Conservation (phyloP, 2,888 invertebrate genomes). For the Malacosoma neustria region DNA sequence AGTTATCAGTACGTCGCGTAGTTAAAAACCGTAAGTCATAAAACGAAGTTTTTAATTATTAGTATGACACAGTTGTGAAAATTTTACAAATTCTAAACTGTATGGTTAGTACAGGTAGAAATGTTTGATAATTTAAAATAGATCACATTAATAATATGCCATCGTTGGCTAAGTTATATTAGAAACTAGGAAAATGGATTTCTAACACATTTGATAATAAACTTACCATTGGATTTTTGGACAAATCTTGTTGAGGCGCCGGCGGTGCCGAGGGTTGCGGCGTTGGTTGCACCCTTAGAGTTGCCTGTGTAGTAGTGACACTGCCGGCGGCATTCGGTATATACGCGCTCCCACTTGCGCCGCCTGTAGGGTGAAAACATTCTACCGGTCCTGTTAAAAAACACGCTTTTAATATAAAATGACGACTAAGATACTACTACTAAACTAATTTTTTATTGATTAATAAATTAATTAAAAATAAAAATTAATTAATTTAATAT, state of each 20-base stretch:
- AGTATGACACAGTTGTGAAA: too few species aligned
- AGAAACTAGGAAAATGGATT: too few species aligned
- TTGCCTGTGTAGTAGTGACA: slow-evolving; percentile 40
- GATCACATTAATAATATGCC: too few species aligned
- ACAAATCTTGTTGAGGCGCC: slow-evolving; percentile 56
- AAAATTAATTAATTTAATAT: slow-evolving; percentile 3
- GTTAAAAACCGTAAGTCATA: too few species aligned
- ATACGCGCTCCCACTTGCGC: slow-evolving; percentile 38
- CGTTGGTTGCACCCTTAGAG: slow-evolving; percentile 46
- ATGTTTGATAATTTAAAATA: too few species aligned
- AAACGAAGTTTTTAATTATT: too few species aligned
- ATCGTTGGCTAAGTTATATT: too few species aligned
- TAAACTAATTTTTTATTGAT: neutral
- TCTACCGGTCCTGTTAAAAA: slow-evolving; percentile 52
- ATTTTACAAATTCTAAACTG: too few species aligned
- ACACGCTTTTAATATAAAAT: neutral
- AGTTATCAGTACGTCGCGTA: too few species aligned
- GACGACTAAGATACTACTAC: too few species aligned
- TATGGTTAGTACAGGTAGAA: too few species aligned
- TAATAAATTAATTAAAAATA: neutral
- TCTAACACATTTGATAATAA: too few species aligned
- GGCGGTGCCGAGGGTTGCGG: slow-evolving; percentile 57
- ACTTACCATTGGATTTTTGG: slow-evolving; percentile 54
- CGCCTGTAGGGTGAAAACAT: slow-evolving; percentile 55
- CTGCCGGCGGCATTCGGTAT: slow-evolving; percentile 44